Percentiles rank a stretch among this genome's conserved stretches.
Conservation (phyloP, 2,797 vertebrate genomes). For the Rhinoraja longicauda region DNA sequence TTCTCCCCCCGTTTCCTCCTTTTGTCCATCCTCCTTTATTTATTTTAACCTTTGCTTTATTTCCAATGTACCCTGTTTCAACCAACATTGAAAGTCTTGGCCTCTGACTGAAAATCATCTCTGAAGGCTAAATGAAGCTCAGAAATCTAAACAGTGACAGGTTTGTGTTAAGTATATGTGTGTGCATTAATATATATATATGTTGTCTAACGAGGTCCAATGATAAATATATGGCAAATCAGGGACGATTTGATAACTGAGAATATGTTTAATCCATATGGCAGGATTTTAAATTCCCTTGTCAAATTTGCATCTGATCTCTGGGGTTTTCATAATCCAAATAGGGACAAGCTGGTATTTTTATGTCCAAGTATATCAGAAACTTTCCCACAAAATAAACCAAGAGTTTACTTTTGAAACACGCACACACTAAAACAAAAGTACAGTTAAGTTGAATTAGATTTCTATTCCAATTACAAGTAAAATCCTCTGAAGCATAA, state of each 20-base stretch:
- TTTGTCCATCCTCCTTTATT: background rate
- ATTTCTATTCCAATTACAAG: background rate
- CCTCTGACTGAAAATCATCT: slow-evolving; percentile 7
- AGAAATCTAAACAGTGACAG: background rate
- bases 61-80: slow-evolving; percentile 12
- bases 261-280: background rate
- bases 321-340: background rate
- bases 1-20: background rate
- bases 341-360: background rate
- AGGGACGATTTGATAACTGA: background rate
- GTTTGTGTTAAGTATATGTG: background rate
- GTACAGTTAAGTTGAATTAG: background rate
- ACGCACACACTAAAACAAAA: background rate
- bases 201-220: background rate
- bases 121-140: slow-evolving; percentile 19
- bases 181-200: too few species aligned
- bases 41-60: slow-evolving; percentile 17
- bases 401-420: background rate
- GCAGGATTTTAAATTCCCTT: background rate
- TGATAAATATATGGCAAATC: background rate
- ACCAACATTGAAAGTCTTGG: slow-evolving; percentile 9
- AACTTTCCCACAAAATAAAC: background rate
- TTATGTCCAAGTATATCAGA: background rate
- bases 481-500: background rate
- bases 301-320: background rate